Conservation (phyloP, 2,113 vertebrate genomes). For the Myrmecophaga tridactyla region DNA sequence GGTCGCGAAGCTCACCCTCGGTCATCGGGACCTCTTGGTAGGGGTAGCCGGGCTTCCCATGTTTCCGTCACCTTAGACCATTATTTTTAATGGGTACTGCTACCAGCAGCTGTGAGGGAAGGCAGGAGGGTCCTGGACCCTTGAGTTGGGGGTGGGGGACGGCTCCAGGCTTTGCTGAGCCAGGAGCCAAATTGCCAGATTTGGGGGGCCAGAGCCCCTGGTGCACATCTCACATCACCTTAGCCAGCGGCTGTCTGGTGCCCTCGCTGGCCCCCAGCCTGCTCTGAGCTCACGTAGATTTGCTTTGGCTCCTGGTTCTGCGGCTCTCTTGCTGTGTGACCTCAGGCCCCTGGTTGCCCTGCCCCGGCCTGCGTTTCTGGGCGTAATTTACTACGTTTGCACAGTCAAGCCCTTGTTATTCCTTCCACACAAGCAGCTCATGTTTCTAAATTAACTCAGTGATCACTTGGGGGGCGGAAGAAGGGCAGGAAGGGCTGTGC, state of each 20-base stretch:
- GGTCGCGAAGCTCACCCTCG: too few species aligned
- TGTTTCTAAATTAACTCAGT: background rate
- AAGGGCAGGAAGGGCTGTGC: too few species aligned
- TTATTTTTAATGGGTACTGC: too few species aligned
- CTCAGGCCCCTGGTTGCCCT: background rate
- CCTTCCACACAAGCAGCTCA: background rate
- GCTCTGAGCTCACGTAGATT: background rate
- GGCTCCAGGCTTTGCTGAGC: too few species aligned
- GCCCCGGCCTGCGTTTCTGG: background rate
- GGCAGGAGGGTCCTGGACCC: too few species aligned
- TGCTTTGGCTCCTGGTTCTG: background rate
- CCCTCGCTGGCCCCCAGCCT: background rate
- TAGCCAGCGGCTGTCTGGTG: fast-evolving
- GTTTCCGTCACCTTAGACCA: background rate
- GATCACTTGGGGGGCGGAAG: fast-evolving
- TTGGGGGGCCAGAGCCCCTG: background rate
- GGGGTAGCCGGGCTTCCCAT: background rate
- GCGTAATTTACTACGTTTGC: background rate
- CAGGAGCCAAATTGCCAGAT: too few species aligned
- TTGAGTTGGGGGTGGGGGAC: too few species aligned
- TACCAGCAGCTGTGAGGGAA: too few species aligned
- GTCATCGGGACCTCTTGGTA: too few species aligned
- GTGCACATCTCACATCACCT: too few species aligned
- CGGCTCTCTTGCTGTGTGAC: background rate
- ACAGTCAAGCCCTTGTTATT: fast-evolving